Percentiles rank a stretch among this genome's conserved stretches.
Evolutionary conservation across 1,140 invertebrate species (phyloP).

Genomic region (Andricus grossulariae): DNA sequence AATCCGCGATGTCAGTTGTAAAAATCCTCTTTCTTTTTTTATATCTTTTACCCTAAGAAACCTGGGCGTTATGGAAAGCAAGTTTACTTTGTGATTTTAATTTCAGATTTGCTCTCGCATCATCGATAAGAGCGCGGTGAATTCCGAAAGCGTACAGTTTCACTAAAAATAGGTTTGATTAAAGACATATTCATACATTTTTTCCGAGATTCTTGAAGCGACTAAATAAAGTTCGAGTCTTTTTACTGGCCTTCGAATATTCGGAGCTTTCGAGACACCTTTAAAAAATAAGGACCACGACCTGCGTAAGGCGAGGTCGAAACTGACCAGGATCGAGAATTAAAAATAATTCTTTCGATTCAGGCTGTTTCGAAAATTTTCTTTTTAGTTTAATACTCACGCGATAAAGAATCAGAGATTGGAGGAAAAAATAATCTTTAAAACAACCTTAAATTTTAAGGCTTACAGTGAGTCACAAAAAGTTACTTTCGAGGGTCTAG

Average conservation of each 20-base stretch:
- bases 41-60: background rate
- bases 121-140: slow-evolving; percentile 3
- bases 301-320: slow-evolving; percentile 4
- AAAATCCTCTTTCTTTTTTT: background rate
- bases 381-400: background rate
- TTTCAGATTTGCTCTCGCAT: slow-evolving; percentile 21
- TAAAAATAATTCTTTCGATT: background rate
- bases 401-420: slow-evolving; percentile 18
- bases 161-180: slow-evolving; percentile 25
- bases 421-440: background rate
- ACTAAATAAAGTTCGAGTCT: slow-evolving; percentile 13
- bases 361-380: background rate
- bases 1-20: too few species aligned
- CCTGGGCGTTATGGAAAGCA: background rate
- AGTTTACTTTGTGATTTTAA: background rate
- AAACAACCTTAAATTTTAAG: too few species aligned
- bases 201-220: slow-evolving; percentile 26
- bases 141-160: slow-evolving; percentile 19
- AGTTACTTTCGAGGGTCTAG: too few species aligned
- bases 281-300: background rate
- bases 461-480: too few species aligned
- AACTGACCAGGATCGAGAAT: background rate
- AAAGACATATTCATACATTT: background rate
- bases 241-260: slow-evolving; percentile 29
- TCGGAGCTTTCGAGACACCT: slow-evolving; percentile 1